Percentiles rank a stretch among this genome's conserved stretches.
Conservation (phyloP, 2,888 invertebrate species). For the Julus scandinavius region DNA sequence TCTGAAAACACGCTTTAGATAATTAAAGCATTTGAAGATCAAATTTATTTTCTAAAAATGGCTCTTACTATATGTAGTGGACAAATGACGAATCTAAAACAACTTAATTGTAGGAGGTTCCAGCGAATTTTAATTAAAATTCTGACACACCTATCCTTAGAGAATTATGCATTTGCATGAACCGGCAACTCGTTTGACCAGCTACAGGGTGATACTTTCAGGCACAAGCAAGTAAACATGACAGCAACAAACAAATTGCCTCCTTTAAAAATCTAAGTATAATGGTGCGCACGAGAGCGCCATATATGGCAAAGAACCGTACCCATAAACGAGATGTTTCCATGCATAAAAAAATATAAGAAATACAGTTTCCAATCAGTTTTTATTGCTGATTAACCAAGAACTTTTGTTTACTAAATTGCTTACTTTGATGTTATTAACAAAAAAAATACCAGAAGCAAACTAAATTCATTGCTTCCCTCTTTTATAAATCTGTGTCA, state of each 20-base stretch:
- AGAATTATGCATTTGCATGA: not conserved
- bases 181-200: slow-evolving; percentile 6
- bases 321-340: not conserved
- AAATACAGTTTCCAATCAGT: not conserved
- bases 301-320: slow-evolving; percentile 6
- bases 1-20: not conserved
- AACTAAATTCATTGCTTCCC: not conserved
- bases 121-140: slow-evolving; percentile 18
- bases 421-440: not conserved
- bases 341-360: not conserved
- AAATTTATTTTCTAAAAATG: slow-evolving; percentile 5
- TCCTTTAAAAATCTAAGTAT: not conserved
- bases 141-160: not conserved
- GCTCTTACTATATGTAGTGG: not conserved
- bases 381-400: not conserved
- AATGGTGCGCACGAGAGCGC: not conserved
- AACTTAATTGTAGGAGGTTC: slow-evolving; percentile 39
- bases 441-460: slow-evolving; percentile 3
- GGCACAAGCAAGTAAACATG: not conserved
- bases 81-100: slow-evolving; percentile 37
- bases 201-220: slow-evolving; percentile 23
- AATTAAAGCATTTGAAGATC: slow-evolving; percentile 22
- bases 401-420: not conserved
- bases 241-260: slow-evolving; percentile 12
- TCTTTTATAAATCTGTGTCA: slow-evolving; percentile 14